Conservation (phyloP, 2,888 invertebrate genomes). For the Gastracanthus pulcherrimus region DNA sequence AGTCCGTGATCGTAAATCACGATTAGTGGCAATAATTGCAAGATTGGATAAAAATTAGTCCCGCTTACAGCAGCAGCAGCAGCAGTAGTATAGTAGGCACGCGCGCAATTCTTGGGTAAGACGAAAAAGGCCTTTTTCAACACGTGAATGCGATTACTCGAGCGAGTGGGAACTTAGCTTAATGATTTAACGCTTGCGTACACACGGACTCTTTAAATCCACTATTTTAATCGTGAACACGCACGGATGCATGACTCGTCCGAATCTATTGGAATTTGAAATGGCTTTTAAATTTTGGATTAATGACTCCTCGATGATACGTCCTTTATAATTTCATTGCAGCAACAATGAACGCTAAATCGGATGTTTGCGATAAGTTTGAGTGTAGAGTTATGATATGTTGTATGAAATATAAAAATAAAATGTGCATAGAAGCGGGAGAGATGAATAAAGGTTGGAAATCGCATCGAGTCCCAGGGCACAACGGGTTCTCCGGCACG, state of each 20-base stretch:
- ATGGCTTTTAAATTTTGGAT: constrained; percentile 4
- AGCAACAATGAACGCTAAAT: too few relatives aligned
- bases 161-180: constrained; percentile 25
- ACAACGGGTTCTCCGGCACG: neutral
- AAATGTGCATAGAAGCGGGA: neutral
- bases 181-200: constrained; percentile 56
- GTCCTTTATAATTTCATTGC: neutral
- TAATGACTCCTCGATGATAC: constrained; percentile 26
- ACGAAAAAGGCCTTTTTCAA: constrained; percentile 27
- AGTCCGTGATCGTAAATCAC: neutral
- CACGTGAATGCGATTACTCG: constrained; percentile 15
- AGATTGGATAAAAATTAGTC: constrained; percentile 29
- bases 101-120: neutral
- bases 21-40: constrained; percentile 18
- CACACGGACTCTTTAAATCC: constrained; percentile 65
- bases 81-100: too few relatives aligned
- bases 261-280: constrained; percentile 40
- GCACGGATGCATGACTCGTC: constrained; percentile 66
- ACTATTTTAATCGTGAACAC: constrained; percentile 67
- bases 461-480: neutral
- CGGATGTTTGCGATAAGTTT: too few relatives aligned
- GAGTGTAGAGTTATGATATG: too few relatives aligned
- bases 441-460: neutral
- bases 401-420: neutral
- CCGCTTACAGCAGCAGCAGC: neutral